Percentiles rank a stretch among this genome's conserved stretches.
Conservation (phyloP, 2,797 vertebrate species). For the Nyctalus aviator region DNA sequence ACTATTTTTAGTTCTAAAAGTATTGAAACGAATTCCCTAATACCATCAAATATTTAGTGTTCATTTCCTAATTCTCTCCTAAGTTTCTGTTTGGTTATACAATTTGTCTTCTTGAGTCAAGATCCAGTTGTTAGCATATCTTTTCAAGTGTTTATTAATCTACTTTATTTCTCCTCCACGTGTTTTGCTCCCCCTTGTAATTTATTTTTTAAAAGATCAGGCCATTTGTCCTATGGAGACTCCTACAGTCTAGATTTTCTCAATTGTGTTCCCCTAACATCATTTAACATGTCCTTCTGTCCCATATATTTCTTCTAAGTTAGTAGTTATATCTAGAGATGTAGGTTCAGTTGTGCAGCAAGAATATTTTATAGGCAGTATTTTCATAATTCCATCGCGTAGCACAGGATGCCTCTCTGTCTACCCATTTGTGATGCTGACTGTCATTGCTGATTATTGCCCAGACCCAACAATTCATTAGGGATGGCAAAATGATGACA, state of each 20-base stretch:
- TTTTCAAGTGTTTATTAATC: background rate
- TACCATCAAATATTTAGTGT: background rate
- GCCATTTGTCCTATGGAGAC: background rate
- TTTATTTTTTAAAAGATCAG: conserved; percentile 20
- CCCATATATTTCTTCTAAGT: background rate
- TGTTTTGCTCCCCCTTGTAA: background rate
- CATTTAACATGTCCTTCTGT: background rate
- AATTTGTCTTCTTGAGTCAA: conserved; percentile 15
- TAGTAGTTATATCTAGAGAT: background rate
- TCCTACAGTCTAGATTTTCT: conserved; percentile 17
- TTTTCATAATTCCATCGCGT: background rate
- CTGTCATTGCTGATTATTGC: background rate
- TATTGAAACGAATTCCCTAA: conserved; percentile 29
- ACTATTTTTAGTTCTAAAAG: conserved; percentile 25
- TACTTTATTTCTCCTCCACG: background rate
- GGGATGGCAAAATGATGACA: background rate
- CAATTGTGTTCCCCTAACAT: background rate
- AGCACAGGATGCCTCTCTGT: background rate
- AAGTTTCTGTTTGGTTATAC: conserved; percentile 14
- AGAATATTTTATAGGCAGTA: background rate
- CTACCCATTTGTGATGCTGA: background rate
- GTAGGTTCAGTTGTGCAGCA: background rate
- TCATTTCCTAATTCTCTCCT: background rate
- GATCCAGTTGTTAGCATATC: background rate
- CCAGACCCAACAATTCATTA: background rate